Conservation (phyloP, 2,797 vertebrate species). For the Eulemur mongoz region DNA sequence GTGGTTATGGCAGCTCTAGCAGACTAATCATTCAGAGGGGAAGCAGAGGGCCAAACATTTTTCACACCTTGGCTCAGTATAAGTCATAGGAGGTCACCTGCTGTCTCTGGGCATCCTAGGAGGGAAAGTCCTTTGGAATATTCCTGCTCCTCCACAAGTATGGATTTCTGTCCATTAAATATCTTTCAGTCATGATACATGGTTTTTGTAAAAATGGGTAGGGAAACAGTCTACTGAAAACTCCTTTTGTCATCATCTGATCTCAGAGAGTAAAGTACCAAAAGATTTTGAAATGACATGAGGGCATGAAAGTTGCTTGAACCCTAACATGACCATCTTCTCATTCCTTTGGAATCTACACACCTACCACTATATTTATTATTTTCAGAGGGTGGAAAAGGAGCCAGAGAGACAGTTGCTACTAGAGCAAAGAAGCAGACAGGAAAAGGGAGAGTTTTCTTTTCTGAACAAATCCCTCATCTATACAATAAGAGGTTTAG, state of each 20-base stretch:
- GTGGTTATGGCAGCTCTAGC: background rate
- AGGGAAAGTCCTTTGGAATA: background rate
- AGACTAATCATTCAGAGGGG: background rate
- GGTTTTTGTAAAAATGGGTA: background rate
- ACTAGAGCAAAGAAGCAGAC: slow-evolving; percentile 39
- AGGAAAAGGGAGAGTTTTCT: background rate
- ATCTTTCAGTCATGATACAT: background rate
- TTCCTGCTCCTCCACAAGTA: background rate
- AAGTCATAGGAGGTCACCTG: background rate
- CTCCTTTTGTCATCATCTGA: background rate
- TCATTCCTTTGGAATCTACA: background rate
- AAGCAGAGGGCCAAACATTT: background rate
- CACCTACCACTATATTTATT: background rate
- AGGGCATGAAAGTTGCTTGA: background rate
- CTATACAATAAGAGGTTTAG: slow-evolving; percentile 26
- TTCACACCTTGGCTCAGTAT: background rate
- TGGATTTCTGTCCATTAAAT: background rate
- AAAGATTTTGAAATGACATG: background rate
- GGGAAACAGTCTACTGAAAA: background rate
- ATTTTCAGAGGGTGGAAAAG: background rate
- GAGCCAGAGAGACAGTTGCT: background rate
- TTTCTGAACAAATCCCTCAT: slow-evolving; percentile 18
- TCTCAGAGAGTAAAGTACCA: background rate
- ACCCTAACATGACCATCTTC: background rate
- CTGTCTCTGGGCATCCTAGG: background rate